Conservation (phyloP, 2,888 invertebrate species). For the Kuschelorhynchus macadamiae region DNA sequence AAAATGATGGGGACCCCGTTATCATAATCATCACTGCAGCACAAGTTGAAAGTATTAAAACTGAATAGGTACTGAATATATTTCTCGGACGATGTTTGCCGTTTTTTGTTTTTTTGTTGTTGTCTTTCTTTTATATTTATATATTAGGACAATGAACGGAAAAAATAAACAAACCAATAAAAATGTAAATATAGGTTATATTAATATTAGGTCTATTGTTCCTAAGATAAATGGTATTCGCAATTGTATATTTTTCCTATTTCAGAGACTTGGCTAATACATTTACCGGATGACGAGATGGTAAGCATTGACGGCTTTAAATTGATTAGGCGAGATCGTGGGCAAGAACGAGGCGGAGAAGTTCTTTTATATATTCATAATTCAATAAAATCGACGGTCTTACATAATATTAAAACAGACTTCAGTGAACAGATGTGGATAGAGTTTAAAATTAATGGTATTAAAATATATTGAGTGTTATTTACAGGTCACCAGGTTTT, state of each 20-base stretch:
- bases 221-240: neutral
- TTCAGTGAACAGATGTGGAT: neutral
- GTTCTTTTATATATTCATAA: constrained; percentile 3
- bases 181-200: neutral
- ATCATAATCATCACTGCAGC: constrained; percentile 11
- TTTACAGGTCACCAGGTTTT: neutral
- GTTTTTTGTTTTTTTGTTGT: no score
- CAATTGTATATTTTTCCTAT: neutral
- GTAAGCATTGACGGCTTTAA: neutral
- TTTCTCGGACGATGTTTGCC: neutral
- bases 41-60: constrained; percentile 1
- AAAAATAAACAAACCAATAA: no score
- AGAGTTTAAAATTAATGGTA: neutral
- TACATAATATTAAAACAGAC: neutral
- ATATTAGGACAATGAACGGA: no score
- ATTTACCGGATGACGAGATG: neutral
- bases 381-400: neutral
- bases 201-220: neutral
- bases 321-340: neutral
- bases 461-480: constrained; percentile 3
- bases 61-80: neutral
- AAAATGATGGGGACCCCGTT: neutral
- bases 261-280: constrained; percentile 2
- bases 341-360: neutral
- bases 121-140: no score